A percentile compares a stretch with the other conserved stretches of the same genome.
Evolutionary conservation across 53 echinoderm and acorn worm genomes (phyloP).

Genomic region (Arbacia lixula): DNA sequence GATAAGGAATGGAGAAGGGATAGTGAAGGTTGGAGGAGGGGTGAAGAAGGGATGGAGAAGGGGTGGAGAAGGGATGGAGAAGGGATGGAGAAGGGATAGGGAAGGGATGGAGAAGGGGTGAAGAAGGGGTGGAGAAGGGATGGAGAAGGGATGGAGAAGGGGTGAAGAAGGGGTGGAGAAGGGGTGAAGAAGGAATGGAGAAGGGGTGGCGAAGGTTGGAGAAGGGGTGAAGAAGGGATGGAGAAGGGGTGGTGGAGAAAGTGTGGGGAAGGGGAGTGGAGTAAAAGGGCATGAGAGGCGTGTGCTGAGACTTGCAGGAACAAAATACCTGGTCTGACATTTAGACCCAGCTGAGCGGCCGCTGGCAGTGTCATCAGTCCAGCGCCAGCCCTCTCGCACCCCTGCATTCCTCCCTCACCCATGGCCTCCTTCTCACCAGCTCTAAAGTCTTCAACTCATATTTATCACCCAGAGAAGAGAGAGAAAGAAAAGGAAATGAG

Average conservation of each 20-base stretch:
- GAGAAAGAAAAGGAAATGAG: too few relatives aligned
- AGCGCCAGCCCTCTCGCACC: too few relatives aligned
- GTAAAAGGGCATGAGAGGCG: neutral
- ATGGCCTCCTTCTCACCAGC: slow-evolving; percentile 30
- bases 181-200: neutral
- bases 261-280: neutral
- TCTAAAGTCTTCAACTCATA: slow-evolving; percentile 27
- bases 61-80: neutral
- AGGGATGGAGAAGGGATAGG: neutral
- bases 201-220: neutral
- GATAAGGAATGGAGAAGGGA: neutral
- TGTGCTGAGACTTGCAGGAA: too few relatives aligned
- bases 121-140: neutral
- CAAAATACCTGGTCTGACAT: too few relatives aligned
- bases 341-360: too few relatives aligned
- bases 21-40: neutral
- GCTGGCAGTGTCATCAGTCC: too few relatives aligned
- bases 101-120: neutral
- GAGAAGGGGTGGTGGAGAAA: neutral
- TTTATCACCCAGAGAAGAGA: too few relatives aligned
- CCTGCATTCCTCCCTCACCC: slow-evolving; percentile 29
- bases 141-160: neutral
- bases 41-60: neutral
- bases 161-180: neutral
- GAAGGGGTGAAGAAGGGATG: neutral